Evolutionary conservation across 2,888 invertebrate genomes (phyloP).

Genomic region (Diaperis boleti): DNA sequence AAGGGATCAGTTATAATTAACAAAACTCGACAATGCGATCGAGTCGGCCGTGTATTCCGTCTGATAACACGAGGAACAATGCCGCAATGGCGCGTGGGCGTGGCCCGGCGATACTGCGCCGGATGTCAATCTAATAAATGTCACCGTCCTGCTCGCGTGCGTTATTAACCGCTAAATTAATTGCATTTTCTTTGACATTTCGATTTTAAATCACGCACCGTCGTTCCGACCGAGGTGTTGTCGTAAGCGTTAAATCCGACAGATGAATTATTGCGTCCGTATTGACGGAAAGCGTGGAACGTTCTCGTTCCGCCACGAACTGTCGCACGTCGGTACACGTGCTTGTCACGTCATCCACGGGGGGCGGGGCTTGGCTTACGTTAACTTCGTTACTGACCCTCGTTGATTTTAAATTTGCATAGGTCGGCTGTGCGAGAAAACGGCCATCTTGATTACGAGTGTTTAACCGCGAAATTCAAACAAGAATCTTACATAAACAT

Average conservation of each 20-base stretch:
- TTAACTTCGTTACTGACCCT: no score
- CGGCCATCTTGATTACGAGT: no score
- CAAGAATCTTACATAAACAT: no score
- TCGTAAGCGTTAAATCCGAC: conserved; percentile 2
- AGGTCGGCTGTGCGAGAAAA: no score
- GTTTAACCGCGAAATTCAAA: no score
- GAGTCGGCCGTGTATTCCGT: conserved; percentile 39
- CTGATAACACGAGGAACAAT: conserved; percentile 49
- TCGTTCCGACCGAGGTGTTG: conserved; percentile 31
- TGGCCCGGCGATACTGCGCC: conserved; percentile 47
- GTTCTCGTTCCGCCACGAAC: background rate
- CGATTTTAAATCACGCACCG: conserved; percentile 54
- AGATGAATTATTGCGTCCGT: conserved; percentile 3
- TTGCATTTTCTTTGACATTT: conserved; percentile 53
- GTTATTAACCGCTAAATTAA: conserved; percentile 55
- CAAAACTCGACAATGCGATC: conserved; percentile 44
- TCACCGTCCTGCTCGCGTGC: conserved; percentile 53
- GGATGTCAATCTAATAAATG: conserved; percentile 57
- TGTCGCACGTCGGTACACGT: background rate
- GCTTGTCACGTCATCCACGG: background rate
- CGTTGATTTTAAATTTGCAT: no score
- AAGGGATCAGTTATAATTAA: conserved; percentile 50
- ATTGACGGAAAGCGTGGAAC: conserved; percentile 5
- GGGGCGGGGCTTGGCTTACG: no score
- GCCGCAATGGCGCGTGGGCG: conserved; percentile 51